Base-by-base conservation (phyloP, 2,888 invertebrate genomes). In the Lacanobia wlatinum region DNA sequence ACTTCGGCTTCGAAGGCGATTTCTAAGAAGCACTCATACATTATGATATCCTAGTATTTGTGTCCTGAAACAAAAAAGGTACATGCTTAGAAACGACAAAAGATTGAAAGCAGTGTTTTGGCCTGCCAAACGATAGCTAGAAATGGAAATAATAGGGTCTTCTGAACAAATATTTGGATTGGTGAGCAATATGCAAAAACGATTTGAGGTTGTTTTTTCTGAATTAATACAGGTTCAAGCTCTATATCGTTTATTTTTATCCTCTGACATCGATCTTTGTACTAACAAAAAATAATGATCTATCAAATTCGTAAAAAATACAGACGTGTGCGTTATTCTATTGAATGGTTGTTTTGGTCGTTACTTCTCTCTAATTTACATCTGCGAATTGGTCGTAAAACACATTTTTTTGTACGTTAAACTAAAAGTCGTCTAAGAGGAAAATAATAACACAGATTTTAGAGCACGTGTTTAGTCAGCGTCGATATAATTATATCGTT, bases 1-100 rank as follows among this genome's bases (percentile, higher is more conserved):
- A 95, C 71, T 78, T 96, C 96, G 34, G 96, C 95, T 83, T 96
- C 95, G 83, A 88, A 95, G 46, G 91, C 95, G 67, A 96, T 94
- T 83, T 96, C 95, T 53, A 95, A 85, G 84, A 94, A 94, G 76
- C 91, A 87, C 87, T 95, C 88, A 87, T 91, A 92, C 96, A 95
- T 95, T 82, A 81, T 94, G 88, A 46, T 68, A 23, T 63, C 77
- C 76, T 80, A 67, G 78, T 86, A 63, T 34, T 34, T 60, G 18
- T 4, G 9, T 61, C 23, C 86, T 85, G 80, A 23, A 79, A 80
- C 68, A 43, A 76, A 72, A 64, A 21, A 52, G 0, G n/a, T 21
- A 0, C 9, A 10, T 18, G 5, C 0, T 38, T 28, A 40, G 52
- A 59, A 56, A 34, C 3, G 1, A 5, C 21, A 23, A 28, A n/a